Conservation (phyloP, 2,113 vertebrate genomes). For the Mola mola region DNA sequence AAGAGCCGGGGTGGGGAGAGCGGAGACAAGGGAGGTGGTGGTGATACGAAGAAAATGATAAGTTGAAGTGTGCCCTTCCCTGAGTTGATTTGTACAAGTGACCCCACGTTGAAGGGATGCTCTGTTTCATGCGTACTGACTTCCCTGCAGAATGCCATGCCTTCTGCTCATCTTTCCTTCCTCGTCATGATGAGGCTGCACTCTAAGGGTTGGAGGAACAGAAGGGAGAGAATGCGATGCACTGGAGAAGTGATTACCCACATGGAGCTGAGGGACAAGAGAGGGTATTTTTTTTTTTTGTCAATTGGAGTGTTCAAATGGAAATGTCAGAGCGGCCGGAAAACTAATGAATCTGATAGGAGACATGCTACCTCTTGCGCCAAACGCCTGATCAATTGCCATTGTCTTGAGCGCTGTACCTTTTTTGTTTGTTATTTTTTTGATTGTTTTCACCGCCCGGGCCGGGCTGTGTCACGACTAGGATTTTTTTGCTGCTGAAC, state of each 20-base stretch:
- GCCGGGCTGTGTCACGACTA: slow-evolving; percentile 46
- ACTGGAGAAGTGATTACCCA: slow-evolving; percentile 76
- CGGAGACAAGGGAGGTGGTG: slow-evolving; percentile 21
- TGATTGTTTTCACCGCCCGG: slow-evolving; percentile 49
- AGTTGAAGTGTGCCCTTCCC: slow-evolving; percentile 59
- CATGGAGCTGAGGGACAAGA: slow-evolving; percentile 69
- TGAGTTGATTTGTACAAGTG: slow-evolving; percentile 53
- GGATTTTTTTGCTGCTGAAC: slow-evolving; percentile 65
- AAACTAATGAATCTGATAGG: slow-evolving; percentile 83
- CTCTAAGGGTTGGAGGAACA: slow-evolving; percentile 19
- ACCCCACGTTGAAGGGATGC: slow-evolving; percentile 47
- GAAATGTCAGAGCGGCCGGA: slow-evolving; percentile 79
- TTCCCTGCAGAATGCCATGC: slow-evolving; percentile 8
- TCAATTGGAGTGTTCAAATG: slow-evolving; percentile 83
- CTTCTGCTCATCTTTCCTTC: slow-evolving; percentile 54
- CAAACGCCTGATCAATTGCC: slow-evolving; percentile 73
- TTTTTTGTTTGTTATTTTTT: slow-evolving; percentile 55
- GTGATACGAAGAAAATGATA: slow-evolving; percentile 52
- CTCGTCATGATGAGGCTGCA: slow-evolving; percentile 46
- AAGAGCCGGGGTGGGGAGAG: slow-evolving; percentile 1
- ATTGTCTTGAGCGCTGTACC: slow-evolving; percentile 58
- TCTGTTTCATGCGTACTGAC: slow-evolving; percentile 1
- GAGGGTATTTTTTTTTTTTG: slow-evolving; percentile 82
- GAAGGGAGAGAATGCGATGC: slow-evolving; percentile 18
- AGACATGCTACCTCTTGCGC: slow-evolving; percentile 62